A percentile compares a stretch with the other conserved stretches of the same genome.
These are phyloP conservation scores for Zophobas morio DNA, from an alignment of 1,140 invertebrate species.

Conservation along the genomic window DNA sequence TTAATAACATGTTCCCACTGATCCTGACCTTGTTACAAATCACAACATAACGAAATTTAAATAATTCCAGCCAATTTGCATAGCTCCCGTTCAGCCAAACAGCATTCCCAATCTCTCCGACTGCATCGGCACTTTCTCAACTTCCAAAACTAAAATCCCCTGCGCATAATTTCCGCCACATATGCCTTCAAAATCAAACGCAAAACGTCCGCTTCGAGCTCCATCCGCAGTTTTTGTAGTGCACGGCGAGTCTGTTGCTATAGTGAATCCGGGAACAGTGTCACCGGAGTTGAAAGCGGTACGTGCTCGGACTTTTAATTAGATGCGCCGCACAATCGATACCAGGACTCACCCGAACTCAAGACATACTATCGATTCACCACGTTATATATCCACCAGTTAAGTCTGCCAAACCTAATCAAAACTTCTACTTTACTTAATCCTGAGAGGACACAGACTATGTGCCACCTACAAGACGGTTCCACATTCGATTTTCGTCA, in stretches of 20 bases:
- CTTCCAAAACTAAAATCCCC: too few relatives aligned
- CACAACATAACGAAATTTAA: too few relatives aligned
- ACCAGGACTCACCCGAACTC: slow-evolving; percentile 54
- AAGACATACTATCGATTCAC: slow-evolving; percentile 49
- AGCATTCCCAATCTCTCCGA: too few relatives aligned
- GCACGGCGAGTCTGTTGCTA: slow-evolving; percentile 49
- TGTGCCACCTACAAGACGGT: too few relatives aligned
- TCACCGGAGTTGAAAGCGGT: slow-evolving; percentile 64
- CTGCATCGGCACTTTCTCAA: too few relatives aligned
- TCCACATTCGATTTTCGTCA: too few relatives aligned
- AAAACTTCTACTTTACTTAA: slow-evolving; percentile 38
- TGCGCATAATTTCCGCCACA: too few relatives aligned
- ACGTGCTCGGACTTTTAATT: slow-evolving; percentile 66
- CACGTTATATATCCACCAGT: slow-evolving; percentile 47
- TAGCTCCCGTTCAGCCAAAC: too few relatives aligned
- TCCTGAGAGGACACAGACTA: background rate
- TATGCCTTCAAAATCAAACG: slow-evolving; percentile 5
- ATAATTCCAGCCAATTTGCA: too few relatives aligned
- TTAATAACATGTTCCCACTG: too few relatives aligned
- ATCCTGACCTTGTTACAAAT: too few relatives aligned
- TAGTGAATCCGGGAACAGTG: slow-evolving; percentile 63
- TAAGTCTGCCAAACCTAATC: slow-evolving; percentile 35
- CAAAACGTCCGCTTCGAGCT: slow-evolving; percentile 24
- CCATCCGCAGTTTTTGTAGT: slow-evolving; percentile 45
- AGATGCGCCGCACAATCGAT: slow-evolving; percentile 65